phyloP scores from a whole-genome alignment of 2,888 invertebrate species.

The Drosophila eohydei region DNA sequence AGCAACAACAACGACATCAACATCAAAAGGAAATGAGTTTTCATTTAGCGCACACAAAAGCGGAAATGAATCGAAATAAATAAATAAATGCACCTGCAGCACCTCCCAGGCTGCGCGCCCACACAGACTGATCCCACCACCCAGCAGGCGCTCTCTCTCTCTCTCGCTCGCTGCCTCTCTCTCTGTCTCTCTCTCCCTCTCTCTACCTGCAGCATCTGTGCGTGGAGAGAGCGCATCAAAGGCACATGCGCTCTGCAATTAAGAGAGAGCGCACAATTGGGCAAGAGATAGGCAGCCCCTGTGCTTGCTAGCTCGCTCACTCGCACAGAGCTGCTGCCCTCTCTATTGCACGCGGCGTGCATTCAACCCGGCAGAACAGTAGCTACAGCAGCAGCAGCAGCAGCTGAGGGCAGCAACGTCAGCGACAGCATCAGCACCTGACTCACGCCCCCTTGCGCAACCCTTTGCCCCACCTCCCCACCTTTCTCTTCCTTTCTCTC shows the following conservation, averaged over 20 bases:
- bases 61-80: conserved; percentile 83
- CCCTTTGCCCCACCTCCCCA: conserved; percentile 11
- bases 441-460: conserved; percentile 39
- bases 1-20: conserved; percentile 36
- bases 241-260: conserved; percentile 52
- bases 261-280: conserved; percentile 15
- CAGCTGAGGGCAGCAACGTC: conserved; percentile 11
- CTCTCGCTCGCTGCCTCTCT: not conserved
- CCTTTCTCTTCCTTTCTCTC: not conserved
- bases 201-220: conserved; percentile 48
- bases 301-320: conserved; percentile 38
- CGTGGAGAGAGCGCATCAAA: not conserved
- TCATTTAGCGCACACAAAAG: conserved; percentile 79
- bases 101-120: conserved; percentile 1
- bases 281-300: conserved; percentile 23
- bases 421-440: conserved; percentile 49
- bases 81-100: conserved; percentile 80
- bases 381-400: conserved; percentile 24
- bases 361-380: conserved; percentile 71
- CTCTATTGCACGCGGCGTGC: conserved; percentile 61
- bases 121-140: conserved; percentile 38
- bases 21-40: conserved; percentile 84
- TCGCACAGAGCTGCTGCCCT: conserved; percentile 22
- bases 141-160: not conserved
- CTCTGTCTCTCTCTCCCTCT: conserved; percentile 4